Base-by-base conservation (phyloP, 35 echinoderm and acorn worm species). In the Antedon bifida region DNA sequence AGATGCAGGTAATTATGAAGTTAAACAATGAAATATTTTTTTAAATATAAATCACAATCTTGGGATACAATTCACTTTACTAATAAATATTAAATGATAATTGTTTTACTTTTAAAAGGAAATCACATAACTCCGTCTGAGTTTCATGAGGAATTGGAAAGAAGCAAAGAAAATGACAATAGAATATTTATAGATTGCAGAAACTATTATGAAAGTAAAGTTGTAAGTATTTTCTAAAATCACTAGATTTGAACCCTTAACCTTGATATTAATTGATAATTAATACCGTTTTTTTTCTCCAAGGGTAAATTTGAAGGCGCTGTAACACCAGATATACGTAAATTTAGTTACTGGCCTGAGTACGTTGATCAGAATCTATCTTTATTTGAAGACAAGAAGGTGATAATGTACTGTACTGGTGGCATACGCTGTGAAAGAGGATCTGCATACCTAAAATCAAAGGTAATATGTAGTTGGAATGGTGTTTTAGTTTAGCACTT, bases 291-390 rank as follows among this genome's bases (percentile, higher is more conserved):
- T 82, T 83, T 32, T 80, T 33, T 14, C 21, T 44, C 46, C 13
- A 45, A 91, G 90, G 90, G 90, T 79, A 31, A 75, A 26, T 91
- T 91, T 56, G 33, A 38, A 80, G 81, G 82, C 79, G 90, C 90
- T 35, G 30, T 87, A 7, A 82, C 90, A 34, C 90, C 90, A 45
- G 39, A 91, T 78, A 91, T 91, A 10, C 30, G 90, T 0, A 91
- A 91, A 30, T 91, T 91, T 51, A 91, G 90, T 77, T 91, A 91
- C 39, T 91, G 90, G 90, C 90, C 90, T 17, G 90, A 91, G 82
- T 91, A 91, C 82, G 85, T 91, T 7, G 90, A 91, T 46, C 83
- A 87, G 81, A 91, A 91, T 79, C 32, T 84, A 19, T 77, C 82
- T 75, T 33, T 84, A 64, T 91, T 91, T 88, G 45, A 77, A 46